Conservation (phyloP, 2,797 vertebrate species). For the Choloepus didactylus region DNA sequence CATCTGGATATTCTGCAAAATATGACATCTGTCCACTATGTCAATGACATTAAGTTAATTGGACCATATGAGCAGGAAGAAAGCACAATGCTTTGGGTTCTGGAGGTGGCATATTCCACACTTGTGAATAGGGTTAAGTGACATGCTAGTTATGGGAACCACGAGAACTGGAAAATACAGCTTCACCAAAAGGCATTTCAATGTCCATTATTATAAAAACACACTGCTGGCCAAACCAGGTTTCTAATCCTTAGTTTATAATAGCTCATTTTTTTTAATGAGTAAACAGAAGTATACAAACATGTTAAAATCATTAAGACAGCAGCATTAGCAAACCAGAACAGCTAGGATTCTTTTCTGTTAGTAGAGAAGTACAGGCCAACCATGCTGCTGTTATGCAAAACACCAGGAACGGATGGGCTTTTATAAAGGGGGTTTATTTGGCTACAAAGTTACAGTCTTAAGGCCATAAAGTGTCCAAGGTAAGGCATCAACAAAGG, state of each 20-base stretch:
- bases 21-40: not conserved
- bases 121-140: not conserved
- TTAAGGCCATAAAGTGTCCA: too few relatives aligned
- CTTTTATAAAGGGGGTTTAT: too few relatives aligned
- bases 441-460: too few relatives aligned
- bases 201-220: not conserved
- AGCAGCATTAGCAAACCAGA: not conserved
- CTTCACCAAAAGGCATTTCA: not conserved
- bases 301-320: not conserved
- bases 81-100: not conserved
- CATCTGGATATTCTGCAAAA: not conserved
- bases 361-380: not conserved
- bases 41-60: not conserved
- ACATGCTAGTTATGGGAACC: not conserved
- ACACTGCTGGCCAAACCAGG: not conserved
- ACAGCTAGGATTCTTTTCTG: not conserved
- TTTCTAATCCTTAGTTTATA: not conserved
- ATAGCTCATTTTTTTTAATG: not conserved
- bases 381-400: too few relatives aligned
- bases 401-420: too few relatives aligned
- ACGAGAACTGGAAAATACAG: not conserved
- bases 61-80: not conserved
- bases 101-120: not conserved
- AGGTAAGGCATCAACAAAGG: too few relatives aligned
- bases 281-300: not conserved